Evolutionary conservation across 2,797 vertebrate genomes (phyloP).

Genomic region (Tokudaia tokunoshimensis): DNA sequence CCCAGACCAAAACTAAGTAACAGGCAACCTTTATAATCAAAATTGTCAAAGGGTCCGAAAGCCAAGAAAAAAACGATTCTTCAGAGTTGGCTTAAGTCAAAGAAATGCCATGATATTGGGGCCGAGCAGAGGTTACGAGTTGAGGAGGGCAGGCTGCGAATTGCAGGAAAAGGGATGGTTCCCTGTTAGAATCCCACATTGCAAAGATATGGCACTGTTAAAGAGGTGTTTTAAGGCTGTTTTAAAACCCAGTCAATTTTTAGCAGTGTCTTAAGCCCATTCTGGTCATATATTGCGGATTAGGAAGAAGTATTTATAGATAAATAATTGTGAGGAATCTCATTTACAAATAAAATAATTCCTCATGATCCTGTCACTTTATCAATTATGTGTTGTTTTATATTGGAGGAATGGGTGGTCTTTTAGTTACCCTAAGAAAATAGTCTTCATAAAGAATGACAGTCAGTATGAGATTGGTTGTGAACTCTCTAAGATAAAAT

Average conservation of each 20-base stretch:
- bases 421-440: slow-evolving; percentile 39
- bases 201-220: background rate
- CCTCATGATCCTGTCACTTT: background rate
- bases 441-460: slow-evolving; percentile 33
- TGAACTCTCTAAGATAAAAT: slow-evolving; percentile 57
- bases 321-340: background rate
- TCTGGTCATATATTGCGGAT: background rate
- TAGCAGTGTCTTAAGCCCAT: background rate
- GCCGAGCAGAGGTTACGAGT: background rate
- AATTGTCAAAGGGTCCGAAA: background rate
- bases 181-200: background rate
- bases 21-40: slow-evolving; percentile 23
- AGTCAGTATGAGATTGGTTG: background rate
- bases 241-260: background rate
- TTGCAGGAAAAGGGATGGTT: background rate
- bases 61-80: background rate
- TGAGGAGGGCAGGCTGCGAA: no score
- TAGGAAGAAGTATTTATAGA: background rate
- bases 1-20: background rate
- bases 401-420: background rate
- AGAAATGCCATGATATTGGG: background rate
- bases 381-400: slow-evolving; percentile 29
- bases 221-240: background rate
- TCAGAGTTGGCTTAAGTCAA: slow-evolving; percentile 13
- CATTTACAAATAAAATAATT: background rate